Conservation (phyloP, 1,140 invertebrate genomes). For the Aricia agestis region DNA sequence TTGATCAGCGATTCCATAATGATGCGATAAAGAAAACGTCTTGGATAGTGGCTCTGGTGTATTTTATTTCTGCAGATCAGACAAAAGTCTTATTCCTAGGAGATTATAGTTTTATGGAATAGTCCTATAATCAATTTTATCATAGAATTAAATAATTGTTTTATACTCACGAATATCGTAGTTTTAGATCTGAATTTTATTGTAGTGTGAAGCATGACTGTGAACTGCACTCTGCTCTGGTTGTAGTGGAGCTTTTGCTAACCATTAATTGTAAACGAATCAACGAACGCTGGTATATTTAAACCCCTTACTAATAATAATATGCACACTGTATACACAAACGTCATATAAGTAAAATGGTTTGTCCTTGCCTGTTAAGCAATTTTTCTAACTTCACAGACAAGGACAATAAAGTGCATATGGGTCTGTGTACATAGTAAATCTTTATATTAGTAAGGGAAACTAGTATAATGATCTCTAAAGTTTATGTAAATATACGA, state of each 20-base stretch:
- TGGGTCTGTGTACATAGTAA: no score
- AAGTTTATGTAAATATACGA: constrained; percentile 46
- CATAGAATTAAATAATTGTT: background rate
- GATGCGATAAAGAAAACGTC: no score
- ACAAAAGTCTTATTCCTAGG: background rate
- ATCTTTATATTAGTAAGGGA: background rate
- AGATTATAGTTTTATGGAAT: background rate
- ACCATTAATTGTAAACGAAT: constrained; percentile 1
- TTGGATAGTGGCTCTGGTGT: no score
- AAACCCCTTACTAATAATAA: background rate
- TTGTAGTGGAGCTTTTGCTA: background rate
- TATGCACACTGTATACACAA: no score
- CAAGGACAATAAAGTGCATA: no score
- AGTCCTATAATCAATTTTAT: background rate
- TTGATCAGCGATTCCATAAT: no score
- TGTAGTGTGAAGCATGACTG: background rate
- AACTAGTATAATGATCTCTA: constrained; percentile 53
- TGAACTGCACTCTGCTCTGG: background rate
- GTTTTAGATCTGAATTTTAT: constrained; percentile 1
- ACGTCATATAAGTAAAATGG: no score
- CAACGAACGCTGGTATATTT: background rate
- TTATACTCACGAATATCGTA: background rate
- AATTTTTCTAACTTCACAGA: no score
- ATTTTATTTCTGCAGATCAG: no score
- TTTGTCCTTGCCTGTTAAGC: no score